Evolutionary conservation across 2,888 invertebrate species (phyloP).

Genomic region (Nemoura dubitans): DNA sequence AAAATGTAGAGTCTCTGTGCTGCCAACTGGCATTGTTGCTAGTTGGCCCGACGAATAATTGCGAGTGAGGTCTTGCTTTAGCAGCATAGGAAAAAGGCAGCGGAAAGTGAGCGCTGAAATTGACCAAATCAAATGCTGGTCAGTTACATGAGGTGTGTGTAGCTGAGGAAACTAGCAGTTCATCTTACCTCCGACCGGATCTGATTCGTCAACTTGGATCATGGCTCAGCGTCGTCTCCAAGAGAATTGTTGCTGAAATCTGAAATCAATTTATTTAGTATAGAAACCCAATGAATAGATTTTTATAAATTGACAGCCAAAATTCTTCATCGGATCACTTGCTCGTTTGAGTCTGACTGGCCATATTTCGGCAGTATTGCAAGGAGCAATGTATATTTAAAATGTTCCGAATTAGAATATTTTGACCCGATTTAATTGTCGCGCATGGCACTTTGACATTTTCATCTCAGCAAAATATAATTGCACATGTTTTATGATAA

Average conservation of each 20-base stretch:
- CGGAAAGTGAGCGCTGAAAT: neutral
- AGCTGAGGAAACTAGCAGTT: neutral
- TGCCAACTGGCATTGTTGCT: neutral
- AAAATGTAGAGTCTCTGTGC: neutral
- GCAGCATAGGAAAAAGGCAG: neutral
- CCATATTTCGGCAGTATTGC: too few species aligned
- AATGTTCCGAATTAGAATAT: neutral
- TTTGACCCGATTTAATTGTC: conserved; percentile 7
- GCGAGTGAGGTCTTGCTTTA: neutral
- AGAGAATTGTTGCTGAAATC: neutral
- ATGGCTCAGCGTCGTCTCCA: conserved; percentile 60
- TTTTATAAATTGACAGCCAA: too few species aligned
- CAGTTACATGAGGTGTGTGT: neutral
- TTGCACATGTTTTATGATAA: too few species aligned
- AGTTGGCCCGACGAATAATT: neutral
- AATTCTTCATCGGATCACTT: neutral
- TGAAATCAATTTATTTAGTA: conserved; percentile 41
- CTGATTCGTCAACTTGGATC: conserved; percentile 91
- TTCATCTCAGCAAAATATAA: neutral
- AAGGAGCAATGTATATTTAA: neutral
- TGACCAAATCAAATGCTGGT: neutral
- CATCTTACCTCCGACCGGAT: conserved; percentile 88
- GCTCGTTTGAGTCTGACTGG: too few species aligned
- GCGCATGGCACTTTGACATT: neutral
- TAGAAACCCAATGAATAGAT: too few species aligned